Percentiles rank a stretch among this genome's conserved stretches.
Conservation (phyloP, 2,797 vertebrate species). For the Mallotus villosus region DNA sequence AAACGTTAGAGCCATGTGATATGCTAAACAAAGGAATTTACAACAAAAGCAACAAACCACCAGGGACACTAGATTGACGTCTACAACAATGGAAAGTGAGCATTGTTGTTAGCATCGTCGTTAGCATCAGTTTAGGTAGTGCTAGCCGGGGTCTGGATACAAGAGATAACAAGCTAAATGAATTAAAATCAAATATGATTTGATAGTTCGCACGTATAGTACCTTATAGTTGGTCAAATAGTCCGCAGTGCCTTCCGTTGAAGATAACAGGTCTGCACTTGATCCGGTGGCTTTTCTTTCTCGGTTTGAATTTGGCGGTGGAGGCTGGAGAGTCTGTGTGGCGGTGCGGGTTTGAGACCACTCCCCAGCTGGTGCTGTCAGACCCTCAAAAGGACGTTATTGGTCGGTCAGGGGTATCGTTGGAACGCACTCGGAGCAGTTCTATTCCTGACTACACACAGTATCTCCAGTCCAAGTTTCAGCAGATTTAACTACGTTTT, state of each 20-base stretch:
- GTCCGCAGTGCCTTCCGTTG: background rate
- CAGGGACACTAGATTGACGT: too few species aligned
- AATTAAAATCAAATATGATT: background rate
- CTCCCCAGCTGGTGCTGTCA: constrained; percentile 16
- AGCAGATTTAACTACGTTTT: too few species aligned
- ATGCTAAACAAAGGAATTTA: background rate
- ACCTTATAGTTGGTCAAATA: constrained; percentile 23
- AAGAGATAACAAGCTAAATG: background rate
- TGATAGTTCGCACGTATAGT: too few species aligned
- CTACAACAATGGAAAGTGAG: too few species aligned
- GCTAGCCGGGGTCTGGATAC: background rate
- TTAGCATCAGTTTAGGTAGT: too few species aligned
- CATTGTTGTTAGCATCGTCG: too few species aligned
- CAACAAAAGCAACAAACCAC: background rate
- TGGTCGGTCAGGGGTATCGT: constrained; percentile 18
- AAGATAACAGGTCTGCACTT: background rate
- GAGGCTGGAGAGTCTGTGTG: constrained; percentile 9
- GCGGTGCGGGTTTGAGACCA: background rate
- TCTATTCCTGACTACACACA: background rate
- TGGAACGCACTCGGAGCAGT: background rate
- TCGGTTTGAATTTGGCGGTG: constrained; percentile 80
- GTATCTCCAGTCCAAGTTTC: background rate
- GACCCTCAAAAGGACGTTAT: constrained; percentile 15
- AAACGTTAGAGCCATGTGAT: too few species aligned
- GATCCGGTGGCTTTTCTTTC: constrained; percentile 30